These are phyloP conservation scores for Drosophila lacteicornis DNA, from an alignment of 1,140 invertebrate genomes.

Conservation along the genomic window DNA sequence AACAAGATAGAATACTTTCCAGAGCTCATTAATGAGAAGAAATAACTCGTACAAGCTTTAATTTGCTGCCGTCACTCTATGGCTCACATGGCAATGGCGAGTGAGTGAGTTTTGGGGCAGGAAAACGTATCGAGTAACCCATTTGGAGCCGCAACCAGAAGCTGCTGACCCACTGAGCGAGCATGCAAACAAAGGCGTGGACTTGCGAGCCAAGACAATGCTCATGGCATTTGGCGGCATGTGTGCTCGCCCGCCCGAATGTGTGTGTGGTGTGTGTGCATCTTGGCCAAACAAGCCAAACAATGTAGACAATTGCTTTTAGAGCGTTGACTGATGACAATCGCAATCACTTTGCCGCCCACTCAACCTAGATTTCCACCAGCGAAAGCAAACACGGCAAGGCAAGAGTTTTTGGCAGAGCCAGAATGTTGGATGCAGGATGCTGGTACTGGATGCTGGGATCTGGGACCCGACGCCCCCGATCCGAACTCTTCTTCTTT, in stretches of 20 bases:
- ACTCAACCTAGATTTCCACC: constrained; percentile 77
- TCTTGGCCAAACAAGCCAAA: constrained; percentile 80
- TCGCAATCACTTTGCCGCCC: constrained; percentile 81
- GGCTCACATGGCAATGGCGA: neutral
- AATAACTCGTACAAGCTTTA: constrained; percentile 15
- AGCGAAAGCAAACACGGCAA: constrained; percentile 66
- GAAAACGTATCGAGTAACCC: constrained; percentile 48
- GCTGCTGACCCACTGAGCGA: constrained; percentile 70
- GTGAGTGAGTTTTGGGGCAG: neutral
- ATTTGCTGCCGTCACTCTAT: constrained; percentile 20
- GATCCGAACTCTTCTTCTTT: constrained; percentile 7
- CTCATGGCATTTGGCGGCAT: constrained; percentile 22
- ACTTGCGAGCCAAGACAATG: constrained; percentile 70
- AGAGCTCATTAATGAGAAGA: neutral
- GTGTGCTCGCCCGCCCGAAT: constrained; percentile 14
- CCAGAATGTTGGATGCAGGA: neutral
- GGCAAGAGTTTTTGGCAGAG: constrained; percentile 41
- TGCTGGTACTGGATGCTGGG: constrained; percentile 14
- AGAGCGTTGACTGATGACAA: constrained; percentile 83
- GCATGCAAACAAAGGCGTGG: constrained; percentile 75
- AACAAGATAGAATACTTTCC: constrained; percentile 11
- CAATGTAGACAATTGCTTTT: constrained; percentile 84
- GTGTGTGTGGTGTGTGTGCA: constrained; percentile 57
- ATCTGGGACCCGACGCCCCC: neutral
- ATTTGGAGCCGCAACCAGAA: constrained; percentile 41